Conservation (phyloP, 64 coral and sea anemone species). For the Trachythela sp. region DNA sequence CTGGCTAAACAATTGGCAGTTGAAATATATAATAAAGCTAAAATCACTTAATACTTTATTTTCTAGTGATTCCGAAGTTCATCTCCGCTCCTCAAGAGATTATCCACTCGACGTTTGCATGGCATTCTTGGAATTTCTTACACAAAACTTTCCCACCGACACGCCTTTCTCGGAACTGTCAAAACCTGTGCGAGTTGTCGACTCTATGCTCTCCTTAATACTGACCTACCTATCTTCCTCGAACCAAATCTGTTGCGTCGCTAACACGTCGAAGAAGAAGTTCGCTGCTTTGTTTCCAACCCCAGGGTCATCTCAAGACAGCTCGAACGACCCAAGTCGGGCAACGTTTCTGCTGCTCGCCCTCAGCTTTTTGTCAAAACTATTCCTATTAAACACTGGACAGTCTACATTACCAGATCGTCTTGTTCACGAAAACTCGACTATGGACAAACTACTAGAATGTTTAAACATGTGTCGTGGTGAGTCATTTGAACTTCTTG, state of each 20-base stretch:
- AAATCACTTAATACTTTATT: too few species aligned
- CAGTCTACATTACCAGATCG: neutral
- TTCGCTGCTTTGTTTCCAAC: neutral
- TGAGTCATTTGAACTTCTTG: neutral
- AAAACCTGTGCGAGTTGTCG: neutral
- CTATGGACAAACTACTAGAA: neutral
- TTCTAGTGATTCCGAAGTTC: neutral
- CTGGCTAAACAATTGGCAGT: too few species aligned
- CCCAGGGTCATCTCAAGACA: neutral
- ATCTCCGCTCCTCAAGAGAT: neutral
- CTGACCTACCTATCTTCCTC: neutral
- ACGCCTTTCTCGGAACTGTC: neutral
- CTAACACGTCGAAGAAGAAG: neutral
- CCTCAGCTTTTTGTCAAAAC: neutral
- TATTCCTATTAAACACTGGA: neutral
- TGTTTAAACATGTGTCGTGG: conserved; percentile 9
- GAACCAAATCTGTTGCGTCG: neutral
- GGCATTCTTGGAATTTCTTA: neutral
- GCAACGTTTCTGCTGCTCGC: neutral
- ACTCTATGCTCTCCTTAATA: neutral
- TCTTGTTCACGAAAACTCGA: neutral
- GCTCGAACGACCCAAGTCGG: neutral
- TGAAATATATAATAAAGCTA: too few species aligned
- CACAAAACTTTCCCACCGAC: neutral
- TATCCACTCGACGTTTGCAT: neutral